These are phyloP conservation scores for Athrips mouffetella DNA, from an alignment of 2,888 invertebrate genomes.

Conservation along the genomic window DNA sequence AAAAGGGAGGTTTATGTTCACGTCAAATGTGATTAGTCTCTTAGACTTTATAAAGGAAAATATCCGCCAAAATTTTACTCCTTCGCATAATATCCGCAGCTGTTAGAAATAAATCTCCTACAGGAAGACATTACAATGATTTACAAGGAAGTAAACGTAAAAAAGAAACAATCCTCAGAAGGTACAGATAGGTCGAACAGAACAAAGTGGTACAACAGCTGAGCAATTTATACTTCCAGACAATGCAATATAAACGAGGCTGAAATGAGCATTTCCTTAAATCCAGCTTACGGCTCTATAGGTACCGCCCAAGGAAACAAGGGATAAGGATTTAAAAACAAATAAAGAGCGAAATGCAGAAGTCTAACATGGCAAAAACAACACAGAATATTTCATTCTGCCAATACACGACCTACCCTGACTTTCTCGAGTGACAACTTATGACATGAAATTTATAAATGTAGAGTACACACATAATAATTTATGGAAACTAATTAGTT, in stretches of 20 bases:
- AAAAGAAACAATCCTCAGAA: neutral
- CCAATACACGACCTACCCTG: too few relatives aligned
- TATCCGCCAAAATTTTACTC: neutral
- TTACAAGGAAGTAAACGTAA: neutral
- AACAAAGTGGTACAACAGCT: neutral
- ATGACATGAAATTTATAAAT: too few relatives aligned
- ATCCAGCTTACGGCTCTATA: constrained; percentile 61
- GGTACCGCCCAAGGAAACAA: too few relatives aligned
- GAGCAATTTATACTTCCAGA: constrained; percentile 25
- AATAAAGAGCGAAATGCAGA: too few relatives aligned
- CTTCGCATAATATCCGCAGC: too few relatives aligned
- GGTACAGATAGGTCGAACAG: neutral
- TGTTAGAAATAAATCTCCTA: neutral
- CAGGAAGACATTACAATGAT: neutral
- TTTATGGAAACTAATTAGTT: too few relatives aligned
- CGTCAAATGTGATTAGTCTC: constrained; percentile 1
- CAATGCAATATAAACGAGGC: constrained; percentile 51
- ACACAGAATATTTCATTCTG: too few relatives aligned
- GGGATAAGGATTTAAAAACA: too few relatives aligned
- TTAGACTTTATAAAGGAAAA: neutral
- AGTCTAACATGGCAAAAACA: too few relatives aligned
- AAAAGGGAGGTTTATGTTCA: constrained; percentile 1
- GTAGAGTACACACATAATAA: too few relatives aligned
- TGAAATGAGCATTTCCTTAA: constrained; percentile 54
- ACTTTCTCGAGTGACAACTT: too few relatives aligned